A percentile compares a stretch with the other conserved stretches of the same genome.
Conservation (phyloP, 2,113 vertebrate species). For the Deroptyus accipitrinus region DNA sequence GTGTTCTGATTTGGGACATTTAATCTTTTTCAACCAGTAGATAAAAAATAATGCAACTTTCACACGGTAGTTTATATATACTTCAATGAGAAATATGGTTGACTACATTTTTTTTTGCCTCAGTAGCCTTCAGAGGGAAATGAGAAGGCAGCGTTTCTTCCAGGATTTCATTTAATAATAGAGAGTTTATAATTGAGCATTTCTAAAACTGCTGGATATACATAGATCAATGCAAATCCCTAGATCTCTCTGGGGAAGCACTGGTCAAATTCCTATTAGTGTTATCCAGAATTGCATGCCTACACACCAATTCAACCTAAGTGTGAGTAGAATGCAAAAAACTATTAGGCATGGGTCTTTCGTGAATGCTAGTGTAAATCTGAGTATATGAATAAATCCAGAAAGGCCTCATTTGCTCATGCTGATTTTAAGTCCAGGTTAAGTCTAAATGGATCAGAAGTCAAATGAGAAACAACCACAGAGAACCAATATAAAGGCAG, state of each 20-base stretch:
- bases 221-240: background rate
- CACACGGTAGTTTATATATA: background rate
- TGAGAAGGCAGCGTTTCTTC: background rate
- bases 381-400: background rate
- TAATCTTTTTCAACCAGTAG: background rate
- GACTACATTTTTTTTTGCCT: background rate
- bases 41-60: background rate
- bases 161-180: background rate
- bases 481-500: background rate
- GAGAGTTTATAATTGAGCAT: background rate
- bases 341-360: rapidly evolving
- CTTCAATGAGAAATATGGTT: background rate
- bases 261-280: background rate
- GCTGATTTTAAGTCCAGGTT: background rate
- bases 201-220: background rate
- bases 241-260: background rate
- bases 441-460: background rate
- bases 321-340: background rate
- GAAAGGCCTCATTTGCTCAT: background rate
- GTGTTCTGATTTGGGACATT: background rate
- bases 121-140: background rate
- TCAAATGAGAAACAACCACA: background rate
- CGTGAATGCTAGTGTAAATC: background rate
- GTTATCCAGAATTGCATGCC: background rate
- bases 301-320: background rate